phyloP scores from a whole-genome alignment of 2,113 vertebrate species.

The Vulpes lagopus region DNA sequence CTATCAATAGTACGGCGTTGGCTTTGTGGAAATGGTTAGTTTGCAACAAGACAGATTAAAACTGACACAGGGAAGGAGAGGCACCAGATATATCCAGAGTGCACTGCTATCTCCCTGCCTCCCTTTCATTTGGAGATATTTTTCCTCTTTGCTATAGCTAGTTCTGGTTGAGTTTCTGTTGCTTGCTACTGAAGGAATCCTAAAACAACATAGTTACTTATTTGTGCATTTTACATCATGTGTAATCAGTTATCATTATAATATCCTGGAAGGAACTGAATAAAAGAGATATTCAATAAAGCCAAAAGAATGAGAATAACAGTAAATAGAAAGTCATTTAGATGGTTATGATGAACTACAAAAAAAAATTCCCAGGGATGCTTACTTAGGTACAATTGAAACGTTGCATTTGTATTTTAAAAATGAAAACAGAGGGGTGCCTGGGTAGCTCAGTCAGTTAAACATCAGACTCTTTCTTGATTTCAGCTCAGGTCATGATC shows the following conservation, averaged over 20 bases:
- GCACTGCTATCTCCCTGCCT: neutral
- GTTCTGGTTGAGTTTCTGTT: neutral
- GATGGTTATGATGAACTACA: neutral
- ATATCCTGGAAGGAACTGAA: neutral
- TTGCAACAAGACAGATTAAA: neutral
- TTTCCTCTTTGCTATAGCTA: neutral
- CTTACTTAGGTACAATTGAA: neutral
- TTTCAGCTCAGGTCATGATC: neutral
- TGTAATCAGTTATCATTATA: neutral
- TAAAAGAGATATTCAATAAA: slow-evolving; percentile 16
- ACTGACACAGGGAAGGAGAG: neutral
- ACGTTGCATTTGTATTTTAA: neutral
- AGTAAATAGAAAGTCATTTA: neutral
- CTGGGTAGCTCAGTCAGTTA: neutral
- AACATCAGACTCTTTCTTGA: neutral
- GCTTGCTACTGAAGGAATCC: neutral
- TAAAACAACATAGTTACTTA: neutral
- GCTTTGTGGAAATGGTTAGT: neutral
- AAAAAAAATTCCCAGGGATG: slow-evolving; percentile 29
- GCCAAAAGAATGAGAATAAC: neutral
- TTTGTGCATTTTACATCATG: neutral
- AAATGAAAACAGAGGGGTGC: neutral
- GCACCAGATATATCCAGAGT: neutral
- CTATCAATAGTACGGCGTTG: neutral
- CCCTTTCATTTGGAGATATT: neutral